Percentiles rank a stretch among this genome's conserved stretches.
These are phyloP conservation scores for Tetragonisca angustula DNA, from an alignment of 2,888 invertebrate genomes.

Conservation along the genomic window DNA sequence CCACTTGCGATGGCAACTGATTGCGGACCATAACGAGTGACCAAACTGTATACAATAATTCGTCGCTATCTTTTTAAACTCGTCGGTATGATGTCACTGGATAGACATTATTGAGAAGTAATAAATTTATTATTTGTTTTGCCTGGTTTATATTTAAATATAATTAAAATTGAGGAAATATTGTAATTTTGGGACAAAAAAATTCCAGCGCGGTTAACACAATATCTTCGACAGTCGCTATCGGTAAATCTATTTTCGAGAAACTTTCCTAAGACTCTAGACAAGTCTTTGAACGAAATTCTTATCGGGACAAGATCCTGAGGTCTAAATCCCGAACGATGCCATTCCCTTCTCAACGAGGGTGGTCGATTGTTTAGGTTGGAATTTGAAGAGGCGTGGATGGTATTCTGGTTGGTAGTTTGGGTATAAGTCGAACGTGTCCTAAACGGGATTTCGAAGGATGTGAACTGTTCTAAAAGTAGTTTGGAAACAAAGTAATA, in stretches of 20 bases:
- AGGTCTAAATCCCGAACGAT: constrained; percentile 29
- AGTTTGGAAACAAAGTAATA: constrained; percentile 31
- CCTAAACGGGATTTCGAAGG: constrained; percentile 36
- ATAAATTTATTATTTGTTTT: no score
- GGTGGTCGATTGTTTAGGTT: constrained; percentile 64
- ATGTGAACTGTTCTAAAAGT: constrained; percentile 1
- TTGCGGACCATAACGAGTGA: no score
- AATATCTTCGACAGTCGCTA: constrained; percentile 11
- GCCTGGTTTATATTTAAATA: no score
- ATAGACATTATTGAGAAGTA: no score
- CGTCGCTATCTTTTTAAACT: no score
- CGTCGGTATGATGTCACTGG: no score
- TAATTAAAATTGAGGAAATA: no score
- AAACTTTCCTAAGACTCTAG: constrained; percentile 7
- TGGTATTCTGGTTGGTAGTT: constrained; percentile 51
- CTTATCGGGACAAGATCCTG: constrained; percentile 47
- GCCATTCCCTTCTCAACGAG: constrained; percentile 36
- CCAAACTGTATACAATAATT: no score
- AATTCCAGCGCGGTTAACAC: not conserved
- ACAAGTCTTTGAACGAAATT: constrained; percentile 39
- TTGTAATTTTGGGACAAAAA: no score
- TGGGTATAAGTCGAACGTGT: constrained; percentile 53
- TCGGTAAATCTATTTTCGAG: not conserved
- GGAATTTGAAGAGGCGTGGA: constrained; percentile 64
- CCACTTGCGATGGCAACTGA: no score